phyloP scores from a whole-genome alignment of 2,797 vertebrate genomes.

The Chelon labrosus region DNA sequence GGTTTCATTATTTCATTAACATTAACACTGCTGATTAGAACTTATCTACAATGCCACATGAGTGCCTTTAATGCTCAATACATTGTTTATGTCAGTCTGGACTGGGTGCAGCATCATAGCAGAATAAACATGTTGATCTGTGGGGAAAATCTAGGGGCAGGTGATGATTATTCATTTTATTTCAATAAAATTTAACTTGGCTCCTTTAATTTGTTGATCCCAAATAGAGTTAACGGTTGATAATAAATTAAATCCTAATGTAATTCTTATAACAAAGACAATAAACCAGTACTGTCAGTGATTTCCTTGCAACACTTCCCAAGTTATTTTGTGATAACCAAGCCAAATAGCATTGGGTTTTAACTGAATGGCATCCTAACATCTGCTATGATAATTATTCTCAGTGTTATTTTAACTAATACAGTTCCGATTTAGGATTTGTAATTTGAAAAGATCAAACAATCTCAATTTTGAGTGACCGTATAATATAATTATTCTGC shows the following conservation, averaged over 20 bases:
- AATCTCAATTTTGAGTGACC: not conserved
- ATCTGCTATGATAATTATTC: not conserved
- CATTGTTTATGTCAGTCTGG: not conserved
- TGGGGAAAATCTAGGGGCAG: not conserved
- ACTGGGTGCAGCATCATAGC: not conserved
- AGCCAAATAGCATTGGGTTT: not conserved
- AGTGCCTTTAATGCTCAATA: conserved; percentile 5
- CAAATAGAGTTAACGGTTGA: too few relatives aligned
- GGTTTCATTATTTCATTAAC: conserved; percentile 18
- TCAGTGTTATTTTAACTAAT: not conserved
- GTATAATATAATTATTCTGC: not conserved
- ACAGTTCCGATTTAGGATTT: not conserved
- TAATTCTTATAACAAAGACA: too few relatives aligned
- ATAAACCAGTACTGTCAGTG: too few relatives aligned
- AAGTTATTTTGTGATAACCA: too few relatives aligned
- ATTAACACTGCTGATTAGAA: conserved; percentile 16
- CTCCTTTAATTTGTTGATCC: too few relatives aligned
- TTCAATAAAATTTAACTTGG: not conserved
- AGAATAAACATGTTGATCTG: not conserved
- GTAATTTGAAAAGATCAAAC: not conserved
- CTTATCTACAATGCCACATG: not conserved
- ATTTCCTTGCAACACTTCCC: too few relatives aligned
- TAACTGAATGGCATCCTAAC: not conserved
- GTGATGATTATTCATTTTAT: not conserved
- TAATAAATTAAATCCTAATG: too few relatives aligned